A percentile compares a stretch with the other conserved stretches of the same genome.
Conservation (phyloP, 2,797 vertebrate species). For the Melanotaenia maccullochi region DNA sequence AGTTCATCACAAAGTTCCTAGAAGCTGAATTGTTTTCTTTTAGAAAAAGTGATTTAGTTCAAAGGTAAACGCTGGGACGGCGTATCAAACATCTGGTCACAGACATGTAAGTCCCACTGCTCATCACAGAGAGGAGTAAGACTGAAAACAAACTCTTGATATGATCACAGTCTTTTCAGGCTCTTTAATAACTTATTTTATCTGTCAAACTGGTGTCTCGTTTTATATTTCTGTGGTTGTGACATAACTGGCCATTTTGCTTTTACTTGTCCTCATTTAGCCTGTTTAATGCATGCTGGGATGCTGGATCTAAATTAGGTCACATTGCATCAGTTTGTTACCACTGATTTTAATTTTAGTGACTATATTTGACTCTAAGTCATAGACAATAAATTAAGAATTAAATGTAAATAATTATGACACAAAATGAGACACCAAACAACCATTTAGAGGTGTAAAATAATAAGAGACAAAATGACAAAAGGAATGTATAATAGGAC, state of each 20-base stretch:
- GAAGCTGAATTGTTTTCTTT: background rate
- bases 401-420: no score
- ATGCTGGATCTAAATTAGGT: background rate
- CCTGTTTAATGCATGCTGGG: background rate
- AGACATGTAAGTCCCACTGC: background rate
- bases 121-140: background rate
- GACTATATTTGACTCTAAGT: background rate
- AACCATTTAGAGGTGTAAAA: no score
- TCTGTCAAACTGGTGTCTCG: background rate
- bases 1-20: background rate
- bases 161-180: background rate
- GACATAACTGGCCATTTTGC: no score
- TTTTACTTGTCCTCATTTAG: background rate
- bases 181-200: background rate
- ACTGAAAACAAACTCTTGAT: background rate
- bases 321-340: background rate
- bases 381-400: background rate
- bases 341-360: background rate
- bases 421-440: no score
- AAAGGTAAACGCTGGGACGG: background rate
- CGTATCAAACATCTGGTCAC: background rate
- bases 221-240: background rate
- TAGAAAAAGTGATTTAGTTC: background rate
- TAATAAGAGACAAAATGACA: no score
- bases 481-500: no score